Evolutionary conservation across 2,797 vertebrate genomes (phyloP), one percentile per base, ranked within the genome.

Genomic region (Carapus acus): DNA sequence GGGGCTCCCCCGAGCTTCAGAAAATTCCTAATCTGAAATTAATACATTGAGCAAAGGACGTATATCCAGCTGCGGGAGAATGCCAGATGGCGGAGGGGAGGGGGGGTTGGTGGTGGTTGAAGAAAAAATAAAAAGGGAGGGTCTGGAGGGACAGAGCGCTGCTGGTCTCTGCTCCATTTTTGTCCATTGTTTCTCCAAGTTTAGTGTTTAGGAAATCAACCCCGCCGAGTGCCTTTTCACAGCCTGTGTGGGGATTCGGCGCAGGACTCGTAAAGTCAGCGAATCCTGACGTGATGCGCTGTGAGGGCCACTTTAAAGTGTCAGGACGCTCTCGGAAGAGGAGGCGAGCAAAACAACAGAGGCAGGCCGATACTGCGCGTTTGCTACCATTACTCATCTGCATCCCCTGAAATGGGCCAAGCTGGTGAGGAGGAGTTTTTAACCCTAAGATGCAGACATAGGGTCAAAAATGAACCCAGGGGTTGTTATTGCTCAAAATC

Each of bases 271-370:
- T 55, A 62, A 60, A 49, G 44, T 54, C 60, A 43, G 62, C 75
- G 70, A 74, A 61, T 74, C 65, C 67, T 54, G 63, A 50, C 55
- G 73, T 56, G 62, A 79, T 70, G 69, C 70, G 73, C 72, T 80
- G 69, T 4, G 23, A 67, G 74, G 71, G 76, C 77, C 62, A 67
- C 56, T 57, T 81, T 72, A n/a, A 76, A 84, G 80, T 70, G 80
- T 74, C 76, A 58, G 77, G 51, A 74, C 58, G 72, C 67, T 75
- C 78, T 81, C 58, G 63, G 67, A 49, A 46, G n/a, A 59, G 54
- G 41, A 31, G 62, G 64, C 43, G 52, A 44, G 54, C 48, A 74
- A n/a, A 79, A 83, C 64, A 80, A 61, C 43, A 15, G 55, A 61
- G 43, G 33, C 43, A 8, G n/a, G 57, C 50, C 53, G 47, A 48